Conservation (phyloP, 2,888 invertebrate genomes). For the Mycalesis mineus region DNA sequence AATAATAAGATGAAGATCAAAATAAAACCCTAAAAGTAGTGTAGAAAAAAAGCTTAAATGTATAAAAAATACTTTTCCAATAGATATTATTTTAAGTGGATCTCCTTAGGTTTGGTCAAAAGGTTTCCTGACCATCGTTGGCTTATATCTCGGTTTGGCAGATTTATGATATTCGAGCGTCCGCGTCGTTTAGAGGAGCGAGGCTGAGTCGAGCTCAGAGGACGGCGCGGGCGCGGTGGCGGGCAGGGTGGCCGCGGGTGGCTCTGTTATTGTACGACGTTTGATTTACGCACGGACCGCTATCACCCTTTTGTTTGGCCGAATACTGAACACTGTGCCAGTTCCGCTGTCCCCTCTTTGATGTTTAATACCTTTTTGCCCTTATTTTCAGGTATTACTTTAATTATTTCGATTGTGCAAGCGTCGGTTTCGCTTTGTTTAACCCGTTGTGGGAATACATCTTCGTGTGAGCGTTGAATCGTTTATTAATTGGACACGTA, state of each 20-base stretch:
- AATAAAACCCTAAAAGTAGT: neutral
- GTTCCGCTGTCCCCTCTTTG: conserved; percentile 57
- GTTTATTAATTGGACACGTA: conserved; percentile 19
- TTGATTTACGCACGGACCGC: conserved; percentile 77
- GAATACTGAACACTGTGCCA: conserved; percentile 71
- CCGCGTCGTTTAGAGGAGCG: conserved; percentile 54
- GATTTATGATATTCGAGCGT: conserved; percentile 64
- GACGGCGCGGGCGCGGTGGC: conserved; percentile 33
- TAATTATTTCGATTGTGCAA: conserved; percentile 13
- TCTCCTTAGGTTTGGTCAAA: conserved; percentile 39
- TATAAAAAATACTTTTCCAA: conserved; percentile 1
- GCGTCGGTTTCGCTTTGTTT: neutral
- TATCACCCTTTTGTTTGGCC: conserved; percentile 76
- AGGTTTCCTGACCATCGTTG: conserved; percentile 34
- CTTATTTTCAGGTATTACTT: conserved; percentile 6
- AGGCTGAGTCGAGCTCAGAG: conserved; percentile 42
- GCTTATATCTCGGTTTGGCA: conserved; percentile 70
- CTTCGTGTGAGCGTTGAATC: neutral
- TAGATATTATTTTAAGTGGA: conserved; percentile 3
- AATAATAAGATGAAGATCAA: neutral
- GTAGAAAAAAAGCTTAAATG: neutral
- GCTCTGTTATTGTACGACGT: conserved; percentile 75
- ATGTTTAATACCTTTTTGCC: conserved; percentile 27
- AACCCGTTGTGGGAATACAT: too few species aligned
- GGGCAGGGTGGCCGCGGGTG: conserved; percentile 56